Evolutionary conservation across 2,113 vertebrate genomes (phyloP), one percentile per base, ranked within the genome.

Genomic region (Peromyscus leucopus): DNA sequence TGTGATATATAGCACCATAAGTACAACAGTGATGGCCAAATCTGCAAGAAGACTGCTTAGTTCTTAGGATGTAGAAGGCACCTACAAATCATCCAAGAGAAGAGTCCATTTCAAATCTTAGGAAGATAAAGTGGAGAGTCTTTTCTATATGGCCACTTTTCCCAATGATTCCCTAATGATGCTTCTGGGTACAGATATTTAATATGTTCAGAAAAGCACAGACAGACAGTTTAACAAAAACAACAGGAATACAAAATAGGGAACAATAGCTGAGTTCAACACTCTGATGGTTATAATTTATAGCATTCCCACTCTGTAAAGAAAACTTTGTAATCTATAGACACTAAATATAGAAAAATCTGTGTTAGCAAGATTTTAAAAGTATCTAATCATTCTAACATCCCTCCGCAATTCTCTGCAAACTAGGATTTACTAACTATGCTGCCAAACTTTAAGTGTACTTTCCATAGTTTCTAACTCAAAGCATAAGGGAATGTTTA

Each of bases 231-330:
- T 89, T 90, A 96, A 90, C 55, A 79, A 57, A 96, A 95, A 55
- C 17, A 85, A 63, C 63, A 11, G 65, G 31, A 96, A 91, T 71
- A 93, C 71, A 89, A 57, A 88, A 61, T 39, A 85, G 69, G 39
- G 16, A 88, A 76, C 71, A 94, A 80, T 82, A 85, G 82, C 57
- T 22, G 19, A 51, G 75, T 71, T 91, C 71, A 80, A 79, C 85
- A 65, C 4, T 78, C 36, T 33, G 24, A 13, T 95, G 69, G 12
- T 90, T 87, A n/a, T 94, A 92, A 96, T 79, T 88, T 87, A 94
- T 6, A n/a, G 48, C 61, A 85, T 71, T 88, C 55, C 51, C 42
- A 72, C 57, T 76, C 76, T n/a, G 55, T 57, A 85, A 84, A 85
- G 94, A 92, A 92, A 88, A 71, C 48, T 12, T 31, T 36, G 24